Base-by-base conservation (phyloP, 1,140 invertebrate genomes). In the Globodera rostochiensis region DNA sequence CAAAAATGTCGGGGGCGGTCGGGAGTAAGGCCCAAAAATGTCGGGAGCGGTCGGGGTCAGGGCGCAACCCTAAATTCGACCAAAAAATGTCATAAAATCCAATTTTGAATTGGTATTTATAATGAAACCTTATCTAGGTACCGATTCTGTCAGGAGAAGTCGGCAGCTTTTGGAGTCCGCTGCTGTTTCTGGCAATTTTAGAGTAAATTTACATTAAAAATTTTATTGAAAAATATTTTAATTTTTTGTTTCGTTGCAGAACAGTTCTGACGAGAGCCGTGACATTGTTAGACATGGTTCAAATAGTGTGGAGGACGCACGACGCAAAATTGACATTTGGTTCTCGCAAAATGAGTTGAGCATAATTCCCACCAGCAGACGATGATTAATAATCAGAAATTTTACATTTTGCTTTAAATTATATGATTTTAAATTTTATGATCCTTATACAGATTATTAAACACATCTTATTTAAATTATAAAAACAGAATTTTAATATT, bases 311-410 rank as follows among this genome's bases (percentile, higher is more conserved):
- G 96, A 97, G 86, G 95, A 95, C 21, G 97, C 97, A 25, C 94
- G 97, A 9, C 96, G 95, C 87, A 97, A 99, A 92, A 98, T 99
- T 85, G 92, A 91, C 73, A 91, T 98, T 64, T 99, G 97, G 97
- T 78, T 67, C 76, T 64, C 57, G 5, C 11, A 11, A 19, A 64
- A 64, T 64, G 57, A 64, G 57, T 64, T 64, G 57, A 8, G 57
- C 57, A 64, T 19, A 19, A 64, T 19, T 64, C 19, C 57, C 57
- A 19, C 57, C 13, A 19, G 11, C 57, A 64, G 57, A 64, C 19
- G 13, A 64, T 64, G 5, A 13, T 6, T 19, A 7, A 53, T 7
- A 53, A 53, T 53, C 6, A 4, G 13, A 6, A 64, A 64, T 19
- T 64, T 64, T 19, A 60, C 2, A 15, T 64, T 64, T 4, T 64